Evolutionary conservation across 2,797 vertebrate species (phyloP), one percentile per base, ranked within the genome.

Genomic region (Molossus alvarezi): DNA sequence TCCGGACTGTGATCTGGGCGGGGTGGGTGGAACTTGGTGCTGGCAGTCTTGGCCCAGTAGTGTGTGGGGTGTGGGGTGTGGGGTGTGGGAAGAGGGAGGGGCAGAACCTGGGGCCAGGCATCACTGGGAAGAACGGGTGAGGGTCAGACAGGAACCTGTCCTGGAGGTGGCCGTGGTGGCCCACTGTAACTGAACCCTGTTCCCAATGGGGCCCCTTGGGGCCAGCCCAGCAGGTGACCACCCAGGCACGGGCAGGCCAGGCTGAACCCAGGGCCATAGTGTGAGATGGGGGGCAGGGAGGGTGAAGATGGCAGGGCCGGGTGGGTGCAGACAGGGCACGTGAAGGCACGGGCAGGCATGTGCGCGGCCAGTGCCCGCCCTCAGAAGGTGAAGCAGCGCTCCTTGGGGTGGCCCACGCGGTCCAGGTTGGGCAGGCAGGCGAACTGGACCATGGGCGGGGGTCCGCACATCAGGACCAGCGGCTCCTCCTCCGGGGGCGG

Each of bases 391-490:
- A 99, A 99, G 94, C 98, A 98, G 97, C 97, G 98, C 95, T 98
- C 98, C 92, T 94, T 97, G 51, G 98, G 55, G 95, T 99, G 99
- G 57, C 99, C 99, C 53, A 99, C 98, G 88, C 99, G 99, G 92
- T 99, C 99, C 98, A 99, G 98, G 98, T 99, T 99, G 83, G 99
- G 99, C 98, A 99, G 98, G 98, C 99, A 99, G 89, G 99, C 99
- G 0, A 99, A 99, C 98, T 99, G 99, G 98, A 99, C 99, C 99
- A 99, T 99, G 0, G 99, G 99, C 2, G 99, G 99, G 5, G 99
- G 99, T 0, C 99, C 99, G 0, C 99, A 99, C 99, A 99, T 99
- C 85, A 99, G 98, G 89, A 99, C 98, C 91, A 99, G 98, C 0
- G 99, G 98, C 91, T 99, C 99, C 0, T 99, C 99, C 0, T 98